Percentiles rank a stretch among this genome's conserved stretches.
These are phyloP conservation scores for Drosophila gunungcola DNA, from an alignment of 1,140 invertebrate species.

Conservation along the genomic window DNA sequence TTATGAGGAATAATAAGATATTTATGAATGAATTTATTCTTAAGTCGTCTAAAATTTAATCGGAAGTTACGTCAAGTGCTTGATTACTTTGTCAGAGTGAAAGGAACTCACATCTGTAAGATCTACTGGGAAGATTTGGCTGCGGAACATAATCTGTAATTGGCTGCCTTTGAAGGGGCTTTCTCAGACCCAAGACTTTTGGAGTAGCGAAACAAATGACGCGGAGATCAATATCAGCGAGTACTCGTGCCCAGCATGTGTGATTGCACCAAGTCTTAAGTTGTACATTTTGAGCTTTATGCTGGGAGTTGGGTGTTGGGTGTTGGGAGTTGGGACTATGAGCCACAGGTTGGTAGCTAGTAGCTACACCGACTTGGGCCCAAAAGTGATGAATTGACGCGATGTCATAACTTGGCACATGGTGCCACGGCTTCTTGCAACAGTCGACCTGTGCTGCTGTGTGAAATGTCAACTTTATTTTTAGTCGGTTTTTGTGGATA, in stretches of 20 bases:
- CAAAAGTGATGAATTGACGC: constrained; percentile 58
- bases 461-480: constrained; percentile 77
- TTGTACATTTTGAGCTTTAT: not conserved
- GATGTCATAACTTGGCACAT: constrained; percentile 81
- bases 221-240: constrained; percentile 37
- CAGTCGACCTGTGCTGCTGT: constrained; percentile 67
- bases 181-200: constrained; percentile 49
- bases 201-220: constrained; percentile 58
- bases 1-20: too few relatives aligned
- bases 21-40: not conserved
- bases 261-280: constrained; percentile 14
- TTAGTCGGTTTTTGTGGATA: constrained; percentile 23
- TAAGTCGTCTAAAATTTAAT: not conserved
- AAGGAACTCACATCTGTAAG: constrained; percentile 13
- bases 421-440: constrained; percentile 73
- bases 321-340: not conserved
- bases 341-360: constrained; percentile 2
- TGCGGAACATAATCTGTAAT: constrained; percentile 23
- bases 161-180: constrained; percentile 17
- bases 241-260: constrained; percentile 46
- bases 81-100: constrained; percentile 6
- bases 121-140: constrained; percentile 2
- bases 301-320: not conserved
- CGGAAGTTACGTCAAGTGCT: not conserved
- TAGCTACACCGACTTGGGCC: constrained; percentile 22